phyloP scores from a whole-genome alignment of 2,888 invertebrate species.

The Drosophila neutralis region DNA sequence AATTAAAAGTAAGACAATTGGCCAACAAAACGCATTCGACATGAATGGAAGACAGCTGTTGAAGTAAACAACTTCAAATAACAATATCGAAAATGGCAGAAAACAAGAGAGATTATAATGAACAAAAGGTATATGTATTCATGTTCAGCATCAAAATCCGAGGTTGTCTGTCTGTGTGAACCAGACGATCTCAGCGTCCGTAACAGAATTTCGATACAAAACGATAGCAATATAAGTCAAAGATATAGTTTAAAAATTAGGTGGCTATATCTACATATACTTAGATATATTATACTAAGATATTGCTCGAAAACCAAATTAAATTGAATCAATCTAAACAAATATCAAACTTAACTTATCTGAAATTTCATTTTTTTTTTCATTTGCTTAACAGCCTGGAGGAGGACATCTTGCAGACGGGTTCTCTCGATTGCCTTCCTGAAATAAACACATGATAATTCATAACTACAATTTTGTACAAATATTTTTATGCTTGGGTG shows the following conservation, averaged over 20 bases:
- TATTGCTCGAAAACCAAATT: not conserved
- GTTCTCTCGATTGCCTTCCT: not conserved
- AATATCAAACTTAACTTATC: not conserved
- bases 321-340: not conserved
- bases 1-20: slow-evolving; percentile 14
- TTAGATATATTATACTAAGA: not conserved
- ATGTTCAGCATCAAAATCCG: not conserved
- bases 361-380: not conserved
- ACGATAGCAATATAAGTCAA: not conserved
- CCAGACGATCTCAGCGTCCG: not conserved
- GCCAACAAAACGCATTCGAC: slow-evolving; percentile 15
- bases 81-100: not conserved
- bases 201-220: not conserved
- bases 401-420: not conserved
- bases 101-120: not conserved
- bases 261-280: not conserved
- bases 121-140: not conserved
- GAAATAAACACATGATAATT: not conserved
- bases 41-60: slow-evolving; percentile 24
- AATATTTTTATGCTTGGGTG: too few species aligned
- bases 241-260: not conserved
- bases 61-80: not conserved
- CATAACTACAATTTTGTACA: too few species aligned
- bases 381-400: not conserved
- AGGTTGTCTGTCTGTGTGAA: not conserved